Percentiles rank a stretch among this genome's conserved stretches.
phyloP scores from a whole-genome alignment of 2,888 invertebrate genomes.

The Emesis russula region DNA sequence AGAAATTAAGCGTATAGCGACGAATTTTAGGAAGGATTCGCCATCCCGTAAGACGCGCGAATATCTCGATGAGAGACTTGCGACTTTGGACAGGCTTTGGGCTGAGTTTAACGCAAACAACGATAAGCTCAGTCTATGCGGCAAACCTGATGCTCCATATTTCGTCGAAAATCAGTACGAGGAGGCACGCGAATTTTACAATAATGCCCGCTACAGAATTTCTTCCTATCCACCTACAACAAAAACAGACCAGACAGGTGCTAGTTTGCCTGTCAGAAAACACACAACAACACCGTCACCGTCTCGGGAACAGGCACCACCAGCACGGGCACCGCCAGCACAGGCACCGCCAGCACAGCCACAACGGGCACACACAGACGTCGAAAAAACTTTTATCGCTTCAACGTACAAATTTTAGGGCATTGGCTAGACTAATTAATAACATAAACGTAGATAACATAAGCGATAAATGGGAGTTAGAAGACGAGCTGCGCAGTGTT shows the following conservation, averaged over 20 bases:
- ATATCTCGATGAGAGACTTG: conserved; percentile 12
- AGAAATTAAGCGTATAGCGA: conserved; percentile 27
- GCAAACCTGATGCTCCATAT: conserved; percentile 4
- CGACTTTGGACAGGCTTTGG: too few species aligned
- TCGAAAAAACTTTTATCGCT: too few species aligned
- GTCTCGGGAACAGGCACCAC: background rate
- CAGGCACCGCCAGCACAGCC: conserved; percentile 18
- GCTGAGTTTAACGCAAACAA: too few species aligned
- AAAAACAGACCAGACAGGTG: conserved; percentile 19
- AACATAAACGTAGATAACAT: too few species aligned
- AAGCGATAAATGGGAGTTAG: conserved; percentile 26
- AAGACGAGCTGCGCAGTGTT: conserved; percentile 14
- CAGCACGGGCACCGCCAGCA: background rate
- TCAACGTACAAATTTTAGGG: too few species aligned
- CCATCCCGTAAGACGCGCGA: conserved; percentile 30
- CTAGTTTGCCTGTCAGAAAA: background rate
- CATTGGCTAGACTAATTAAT: too few species aligned
- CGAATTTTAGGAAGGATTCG: conserved; percentile 4
- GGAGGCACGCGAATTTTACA: background rate
- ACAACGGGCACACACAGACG: too few species aligned
- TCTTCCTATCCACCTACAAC: conserved; percentile 11
- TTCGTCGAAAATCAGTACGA: conserved; percentile 23
- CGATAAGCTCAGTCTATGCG: too few species aligned
- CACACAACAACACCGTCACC: background rate
- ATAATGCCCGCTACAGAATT: too few species aligned